A percentile compares a stretch with the other conserved stretches of the same genome.
Conservation (phyloP, 2,113 vertebrate genomes). For the Stigmatopora nigra region DNA sequence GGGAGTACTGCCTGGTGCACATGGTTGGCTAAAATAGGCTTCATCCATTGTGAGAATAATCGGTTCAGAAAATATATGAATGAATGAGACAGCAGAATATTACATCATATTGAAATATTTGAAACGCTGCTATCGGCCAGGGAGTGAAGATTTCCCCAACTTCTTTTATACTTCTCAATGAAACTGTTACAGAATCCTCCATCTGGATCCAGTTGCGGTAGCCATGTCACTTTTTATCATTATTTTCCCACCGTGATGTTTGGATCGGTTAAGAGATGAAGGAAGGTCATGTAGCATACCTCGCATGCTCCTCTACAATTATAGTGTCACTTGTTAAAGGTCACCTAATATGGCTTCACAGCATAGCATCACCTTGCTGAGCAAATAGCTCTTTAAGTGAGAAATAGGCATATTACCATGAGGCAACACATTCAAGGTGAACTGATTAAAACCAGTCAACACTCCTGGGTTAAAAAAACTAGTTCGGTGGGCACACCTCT, state of each 20-base stretch:
- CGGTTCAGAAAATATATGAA: too few species aligned
- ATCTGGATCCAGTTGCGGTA: slow-evolving; percentile 71
- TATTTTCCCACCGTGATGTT: slow-evolving; percentile 60
- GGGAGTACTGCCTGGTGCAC: neutral
- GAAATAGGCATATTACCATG: neutral
- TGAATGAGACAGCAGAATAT: slow-evolving; percentile 16
- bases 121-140: slow-evolving; percentile 26
- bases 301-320: slow-evolving; percentile 54
- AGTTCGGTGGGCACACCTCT: neutral
- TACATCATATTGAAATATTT: slow-evolving; percentile 32
- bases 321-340: slow-evolving; percentile 57
- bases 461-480: neutral
- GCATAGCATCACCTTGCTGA: slow-evolving; percentile 17
- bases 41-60: too few species aligned
- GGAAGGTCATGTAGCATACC: slow-evolving; percentile 53
- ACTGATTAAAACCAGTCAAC: neutral
- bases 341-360: slow-evolving; percentile 55
- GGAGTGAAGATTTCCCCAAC: slow-evolving; percentile 35
- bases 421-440: neutral
- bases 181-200: slow-evolving; percentile 65
- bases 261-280: slow-evolving; percentile 51
- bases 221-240: slow-evolving; percentile 65
- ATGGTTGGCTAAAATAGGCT: too few species aligned
- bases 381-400: slow-evolving; percentile 8
- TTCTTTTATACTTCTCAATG: slow-evolving; percentile 68